phyloP scores from a whole-genome alignment of 2,113 vertebrate genomes.

The Aepyceros melampus region DNA sequence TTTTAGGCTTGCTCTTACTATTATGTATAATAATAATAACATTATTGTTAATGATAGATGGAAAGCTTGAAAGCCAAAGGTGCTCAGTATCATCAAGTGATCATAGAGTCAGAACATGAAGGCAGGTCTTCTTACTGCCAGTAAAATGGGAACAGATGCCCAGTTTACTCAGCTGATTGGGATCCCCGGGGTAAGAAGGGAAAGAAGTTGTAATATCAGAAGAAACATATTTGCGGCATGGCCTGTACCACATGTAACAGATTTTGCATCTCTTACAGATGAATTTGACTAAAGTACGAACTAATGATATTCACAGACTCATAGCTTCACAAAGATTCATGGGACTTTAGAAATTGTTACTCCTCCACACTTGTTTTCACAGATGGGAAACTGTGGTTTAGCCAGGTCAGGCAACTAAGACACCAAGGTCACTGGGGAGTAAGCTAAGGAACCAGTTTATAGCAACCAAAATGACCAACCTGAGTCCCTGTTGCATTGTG shows the following conservation, averaged over 20 bases:
- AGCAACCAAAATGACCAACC: background rate
- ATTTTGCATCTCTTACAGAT: background rate
- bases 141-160: background rate
- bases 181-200: background rate
- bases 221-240: background rate
- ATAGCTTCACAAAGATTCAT: background rate
- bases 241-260: background rate
- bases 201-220: background rate
- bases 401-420: background rate
- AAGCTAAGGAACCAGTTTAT: background rate
- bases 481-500: accelerated
- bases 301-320: background rate
- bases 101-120: background rate
- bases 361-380: background rate
- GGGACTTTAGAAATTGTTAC: background rate
- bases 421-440: background rate
- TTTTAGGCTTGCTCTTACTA: background rate
- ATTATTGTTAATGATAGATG: background rate
- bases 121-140: background rate
- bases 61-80: background rate
- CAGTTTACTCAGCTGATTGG: background rate
- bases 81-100: background rate
- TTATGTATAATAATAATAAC: background rate
- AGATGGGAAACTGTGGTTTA: background rate
- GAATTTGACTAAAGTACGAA: background rate